Base-by-base conservation (phyloP, 2,113 vertebrate species). In the Helogale parvula region DNA sequence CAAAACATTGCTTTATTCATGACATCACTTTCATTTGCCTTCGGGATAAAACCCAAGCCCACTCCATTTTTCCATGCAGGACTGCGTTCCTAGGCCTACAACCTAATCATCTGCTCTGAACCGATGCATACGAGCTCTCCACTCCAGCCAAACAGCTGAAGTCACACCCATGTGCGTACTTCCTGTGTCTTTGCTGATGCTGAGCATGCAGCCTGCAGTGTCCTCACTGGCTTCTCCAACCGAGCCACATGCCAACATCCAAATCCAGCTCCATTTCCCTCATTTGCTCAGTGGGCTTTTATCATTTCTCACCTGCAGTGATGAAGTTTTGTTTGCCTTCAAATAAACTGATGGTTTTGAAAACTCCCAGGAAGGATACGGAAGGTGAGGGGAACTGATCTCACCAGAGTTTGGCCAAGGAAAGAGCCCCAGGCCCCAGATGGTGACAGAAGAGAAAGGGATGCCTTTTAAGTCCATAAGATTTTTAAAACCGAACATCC, bases 131-230 rank as follows among this genome's bases (percentile, higher is more conserved):
- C 14, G 35, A 19, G 60, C 65, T 57, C 17, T 79, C 3, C 7
- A 38, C 19, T 84, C 60, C 31, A 74, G 65, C 21, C 27, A 41
- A 10, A 16, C 6, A 33, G 35, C 41, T 16, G n/a, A 29, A 9
- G 3, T n/a, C 1, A 0, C 19, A 9, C 14, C 14, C 2, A 13
- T 3, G 3, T 14, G 8, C 1, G 0, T 10, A 19, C 33, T 15
- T 29, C 17, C 45, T 90, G 31, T 10, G 31, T 11, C 35, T 85
- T 33, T 74, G 45, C 19, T 57, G 57, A 17, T 60, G 57, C 13
- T 3, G 4, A 38, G 14, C 3, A 38, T 54, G 3, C 10, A 1
- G 33, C 23, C 25, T 19, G 12, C 29, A 38, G 33, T 9, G 21
- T 21, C 14, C 27, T 16, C 7, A 4, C 0, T 25, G 8, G 25